These are phyloP conservation scores for Tragelaphus imberbis DNA, from an alignment of 2,113 vertebrate genomes.

Conservation along the genomic window DNA sequence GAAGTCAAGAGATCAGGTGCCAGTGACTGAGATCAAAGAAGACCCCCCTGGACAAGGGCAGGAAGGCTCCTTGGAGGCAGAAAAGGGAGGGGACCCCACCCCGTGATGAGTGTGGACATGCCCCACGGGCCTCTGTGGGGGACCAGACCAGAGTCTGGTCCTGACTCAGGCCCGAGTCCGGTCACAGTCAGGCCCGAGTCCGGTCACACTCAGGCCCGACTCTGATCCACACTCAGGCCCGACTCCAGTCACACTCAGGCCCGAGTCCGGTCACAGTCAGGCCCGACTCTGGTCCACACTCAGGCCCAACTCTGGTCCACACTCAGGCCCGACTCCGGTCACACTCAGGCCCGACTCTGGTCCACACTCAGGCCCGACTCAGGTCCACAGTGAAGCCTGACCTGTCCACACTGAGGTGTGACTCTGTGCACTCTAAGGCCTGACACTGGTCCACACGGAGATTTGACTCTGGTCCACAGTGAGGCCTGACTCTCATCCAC, in stretches of 20 bases:
- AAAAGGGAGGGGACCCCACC: neutral
- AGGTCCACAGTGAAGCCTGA: too few species aligned
- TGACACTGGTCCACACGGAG: too few species aligned
- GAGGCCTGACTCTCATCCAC: too few species aligned
- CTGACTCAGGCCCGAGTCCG: rapidly evolving
- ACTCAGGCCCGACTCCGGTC: rapidly evolving
- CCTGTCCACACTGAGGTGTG: too few species aligned
- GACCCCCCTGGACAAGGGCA: neutral
- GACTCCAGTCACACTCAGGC: too few species aligned
- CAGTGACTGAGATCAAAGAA: neutral
- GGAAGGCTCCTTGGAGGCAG: neutral
- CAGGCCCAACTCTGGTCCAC: rapidly evolving
- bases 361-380: rapidly evolving
- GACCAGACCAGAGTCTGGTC: neutral
- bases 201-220: rapidly evolving
- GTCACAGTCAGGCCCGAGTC: rapidly evolving
- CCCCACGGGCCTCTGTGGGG: neutral
- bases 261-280: rapidly evolving
- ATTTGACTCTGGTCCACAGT: too few species aligned
- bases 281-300: rapidly evolving
- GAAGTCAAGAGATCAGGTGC: neutral
- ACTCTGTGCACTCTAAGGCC: too few species aligned
- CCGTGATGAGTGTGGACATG: neutral
- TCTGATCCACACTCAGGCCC: rapidly evolving
- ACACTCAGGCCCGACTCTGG: too few species aligned